phyloP scores from a whole-genome alignment of 2,113 vertebrate species.

The Sitta europaea region DNA sequence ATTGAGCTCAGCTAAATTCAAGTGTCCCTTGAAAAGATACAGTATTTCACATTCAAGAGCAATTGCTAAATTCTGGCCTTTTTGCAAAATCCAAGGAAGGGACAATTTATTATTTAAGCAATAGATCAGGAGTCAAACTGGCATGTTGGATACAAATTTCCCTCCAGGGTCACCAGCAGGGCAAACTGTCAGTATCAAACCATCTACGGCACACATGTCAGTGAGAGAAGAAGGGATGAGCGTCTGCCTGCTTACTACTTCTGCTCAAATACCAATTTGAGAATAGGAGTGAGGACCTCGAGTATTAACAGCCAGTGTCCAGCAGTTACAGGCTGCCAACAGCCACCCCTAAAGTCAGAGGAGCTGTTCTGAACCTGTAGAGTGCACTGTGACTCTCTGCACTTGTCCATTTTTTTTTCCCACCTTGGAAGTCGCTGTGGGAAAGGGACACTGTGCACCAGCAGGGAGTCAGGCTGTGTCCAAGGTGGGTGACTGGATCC shows the following conservation, averaged over 20 bases:
- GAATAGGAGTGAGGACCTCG: background rate
- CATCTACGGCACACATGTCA: background rate
- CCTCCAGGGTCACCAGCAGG: background rate
- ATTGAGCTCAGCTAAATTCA: background rate
- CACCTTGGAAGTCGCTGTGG: background rate
- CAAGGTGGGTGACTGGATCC: background rate
- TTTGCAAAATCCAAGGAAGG: background rate
- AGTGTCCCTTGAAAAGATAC: background rate
- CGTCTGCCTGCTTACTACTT: background rate
- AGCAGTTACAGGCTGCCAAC: background rate
- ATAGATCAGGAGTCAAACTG: background rate
- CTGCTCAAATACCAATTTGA: background rate
- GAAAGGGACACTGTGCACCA: background rate
- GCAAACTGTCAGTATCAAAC: background rate
- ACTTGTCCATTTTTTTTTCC: rapidly evolving
- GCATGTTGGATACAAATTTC: background rate
- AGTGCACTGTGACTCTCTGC: background rate
- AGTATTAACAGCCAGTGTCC: background rate
- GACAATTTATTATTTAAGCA: background rate
- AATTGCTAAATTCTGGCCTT: background rate
- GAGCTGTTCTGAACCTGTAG: background rate
- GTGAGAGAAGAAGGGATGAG: background rate
- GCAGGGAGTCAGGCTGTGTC: background rate
- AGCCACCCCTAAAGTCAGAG: background rate
- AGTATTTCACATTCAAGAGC: background rate